Evolutionary conservation across 2,888 invertebrate genomes (phyloP).

Genomic region (Belgica antarctica): DNA sequence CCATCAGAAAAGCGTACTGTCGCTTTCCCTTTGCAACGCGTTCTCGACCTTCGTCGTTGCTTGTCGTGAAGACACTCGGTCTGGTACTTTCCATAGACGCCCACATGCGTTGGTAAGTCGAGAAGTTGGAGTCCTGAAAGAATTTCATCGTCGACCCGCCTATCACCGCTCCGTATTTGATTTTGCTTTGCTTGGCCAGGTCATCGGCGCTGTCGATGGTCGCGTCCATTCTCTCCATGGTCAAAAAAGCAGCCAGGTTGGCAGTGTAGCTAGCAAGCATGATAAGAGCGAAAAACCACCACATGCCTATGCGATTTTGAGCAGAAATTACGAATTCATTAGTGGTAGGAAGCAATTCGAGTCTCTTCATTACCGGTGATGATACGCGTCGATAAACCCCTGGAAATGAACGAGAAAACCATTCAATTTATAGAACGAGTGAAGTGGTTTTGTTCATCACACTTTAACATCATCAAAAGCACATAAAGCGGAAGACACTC

Average conservation of each 20-base stretch:
- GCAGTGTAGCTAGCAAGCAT: slow-evolving; percentile 93
- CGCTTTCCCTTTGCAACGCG: slow-evolving; percentile 75
- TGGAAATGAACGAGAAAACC: slow-evolving; percentile 49
- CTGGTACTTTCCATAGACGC: slow-evolving; percentile 81
- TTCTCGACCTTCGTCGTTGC: slow-evolving; percentile 83
- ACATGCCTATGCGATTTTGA: slow-evolving; percentile 76
- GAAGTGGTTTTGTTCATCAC: no score
- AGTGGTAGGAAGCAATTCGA: background rate
- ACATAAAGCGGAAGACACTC: background rate
- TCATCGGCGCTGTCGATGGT: slow-evolving; percentile 91
- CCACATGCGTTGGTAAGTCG: slow-evolving; percentile 90
- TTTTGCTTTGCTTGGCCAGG: slow-evolving; percentile 87
- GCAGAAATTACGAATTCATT: background rate
- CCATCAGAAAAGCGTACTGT: slow-evolving; percentile 92
- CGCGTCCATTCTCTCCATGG: slow-evolving; percentile 82
- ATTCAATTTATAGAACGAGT: background rate
- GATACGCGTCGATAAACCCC: slow-evolving; percentile 69
- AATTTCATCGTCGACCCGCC: slow-evolving; percentile 89
- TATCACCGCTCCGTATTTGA: slow-evolving; percentile 89
- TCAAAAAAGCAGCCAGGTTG: slow-evolving; percentile 89
- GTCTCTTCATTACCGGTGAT: slow-evolving; percentile 17
- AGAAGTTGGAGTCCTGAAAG: slow-evolving; percentile 88
- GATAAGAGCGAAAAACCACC: slow-evolving; percentile 93
- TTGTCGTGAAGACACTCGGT: slow-evolving; percentile 77
- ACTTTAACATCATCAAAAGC: background rate